Conservation (phyloP, 2,113 vertebrate genomes). For the Calidris pygmaea region DNA sequence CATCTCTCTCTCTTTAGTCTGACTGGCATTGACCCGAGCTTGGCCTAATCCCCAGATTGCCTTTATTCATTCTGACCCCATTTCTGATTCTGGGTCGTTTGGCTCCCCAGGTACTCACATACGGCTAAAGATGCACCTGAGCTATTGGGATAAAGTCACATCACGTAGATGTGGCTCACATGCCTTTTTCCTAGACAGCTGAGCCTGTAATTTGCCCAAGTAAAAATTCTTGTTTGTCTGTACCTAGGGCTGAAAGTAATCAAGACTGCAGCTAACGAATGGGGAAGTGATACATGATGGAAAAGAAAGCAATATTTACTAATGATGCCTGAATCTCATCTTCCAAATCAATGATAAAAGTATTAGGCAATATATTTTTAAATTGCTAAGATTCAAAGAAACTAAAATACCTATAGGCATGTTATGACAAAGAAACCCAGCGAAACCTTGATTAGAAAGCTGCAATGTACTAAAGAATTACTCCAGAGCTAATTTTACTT, state of each 20-base stretch:
- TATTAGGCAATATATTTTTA: neutral
- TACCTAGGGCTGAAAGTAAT: neutral
- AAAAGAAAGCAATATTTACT: neutral
- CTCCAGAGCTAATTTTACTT: neutral
- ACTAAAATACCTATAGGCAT: neutral
- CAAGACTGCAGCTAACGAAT: neutral
- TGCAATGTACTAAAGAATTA: neutral
- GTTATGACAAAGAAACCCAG: neutral
- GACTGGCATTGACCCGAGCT: neutral
- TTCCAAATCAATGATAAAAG: neutral
- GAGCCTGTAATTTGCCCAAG: neutral
- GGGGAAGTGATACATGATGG: neutral
- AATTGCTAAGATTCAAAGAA: neutral
- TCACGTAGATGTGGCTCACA: neutral
- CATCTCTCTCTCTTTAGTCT: neutral
- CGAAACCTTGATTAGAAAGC: neutral
- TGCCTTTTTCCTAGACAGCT: neutral
- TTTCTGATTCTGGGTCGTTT: neutral
- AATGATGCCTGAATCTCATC: neutral
- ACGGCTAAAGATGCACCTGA: neutral
- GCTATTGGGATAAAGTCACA: neutral
- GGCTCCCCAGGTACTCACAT: neutral
- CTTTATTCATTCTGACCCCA: neutral
- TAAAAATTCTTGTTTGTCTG: neutral
- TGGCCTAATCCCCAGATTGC: neutral